Evolutionary conservation across 2,113 vertebrate species (phyloP).

Genomic region (Hippocampus mohnikei): DNA sequence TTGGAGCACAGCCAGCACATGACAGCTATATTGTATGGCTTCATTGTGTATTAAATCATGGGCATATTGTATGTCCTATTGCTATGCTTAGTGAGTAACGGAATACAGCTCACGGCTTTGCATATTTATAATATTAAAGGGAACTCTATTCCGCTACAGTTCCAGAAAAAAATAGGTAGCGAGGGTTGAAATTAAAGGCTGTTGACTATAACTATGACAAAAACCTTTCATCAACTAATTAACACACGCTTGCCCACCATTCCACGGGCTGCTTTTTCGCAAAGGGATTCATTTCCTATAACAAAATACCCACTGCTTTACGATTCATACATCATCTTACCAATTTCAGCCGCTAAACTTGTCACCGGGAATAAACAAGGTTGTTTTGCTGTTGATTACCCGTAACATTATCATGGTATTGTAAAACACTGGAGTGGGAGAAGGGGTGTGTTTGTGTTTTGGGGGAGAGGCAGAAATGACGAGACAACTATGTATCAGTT

Average conservation of each 20-base stretch:
- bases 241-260: too few species aligned
- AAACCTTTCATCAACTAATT: too few species aligned
- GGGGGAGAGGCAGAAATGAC: too few species aligned
- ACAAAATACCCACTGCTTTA: background rate
- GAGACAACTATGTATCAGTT: background rate
- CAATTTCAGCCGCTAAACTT: background rate
- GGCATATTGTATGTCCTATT: slow-evolving; percentile 18
- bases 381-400: background rate
- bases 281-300: background rate
- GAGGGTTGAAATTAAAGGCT: too few species aligned
- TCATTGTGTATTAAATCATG: background rate
- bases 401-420: background rate
- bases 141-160: background rate
- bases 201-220: too few species aligned
- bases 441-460: too few species aligned
- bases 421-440: background rate
- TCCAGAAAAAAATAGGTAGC: background rate
- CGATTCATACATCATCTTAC: background rate
- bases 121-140: background rate
- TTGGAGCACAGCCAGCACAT: slow-evolving; percentile 45
- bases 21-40: background rate
- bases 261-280: too few species aligned
- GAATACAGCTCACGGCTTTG: background rate
- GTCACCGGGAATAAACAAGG: background rate
- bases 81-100: background rate